Conservation (phyloP, 1,140 invertebrate species). For the Macrobrachium nipponense region DNA sequence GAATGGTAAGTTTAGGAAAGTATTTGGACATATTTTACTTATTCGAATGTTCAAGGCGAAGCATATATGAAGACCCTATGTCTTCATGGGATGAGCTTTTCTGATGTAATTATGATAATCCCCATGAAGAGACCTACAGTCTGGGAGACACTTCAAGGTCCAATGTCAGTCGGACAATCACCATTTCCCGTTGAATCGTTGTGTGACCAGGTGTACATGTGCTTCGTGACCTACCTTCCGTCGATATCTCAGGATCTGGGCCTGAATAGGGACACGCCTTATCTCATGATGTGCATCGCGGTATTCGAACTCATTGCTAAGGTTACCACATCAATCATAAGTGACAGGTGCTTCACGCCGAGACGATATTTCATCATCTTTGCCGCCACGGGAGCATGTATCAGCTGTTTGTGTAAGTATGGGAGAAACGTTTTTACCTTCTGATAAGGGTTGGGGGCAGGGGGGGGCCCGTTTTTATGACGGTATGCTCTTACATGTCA, state of each 20-base stretch:
- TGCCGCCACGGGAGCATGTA: neutral
- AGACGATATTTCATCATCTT: neutral
- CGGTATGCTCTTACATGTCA: neutral
- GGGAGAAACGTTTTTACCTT: no score
- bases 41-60: no score
- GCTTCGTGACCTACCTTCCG: slow-evolving; percentile 1
- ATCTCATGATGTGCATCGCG: neutral
- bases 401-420: neutral
- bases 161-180: no score
- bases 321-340: neutral
- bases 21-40: no score
- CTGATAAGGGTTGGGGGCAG: no score
- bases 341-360: neutral
- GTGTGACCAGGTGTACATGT: neutral
- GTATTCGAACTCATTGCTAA: neutral
- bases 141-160: no score
- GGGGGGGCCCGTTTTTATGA: neutral
- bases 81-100: no score
- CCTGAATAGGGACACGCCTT: neutral
- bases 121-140: no score
- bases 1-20: no score
- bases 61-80: no score
- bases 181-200: no score
- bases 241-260: neutral
- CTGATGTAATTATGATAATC: no score